Evolutionary conservation across 2,113 vertebrate genomes (phyloP), one percentile per base, ranked within the genome.

Genomic region (Recurvirostra avosetta): DNA sequence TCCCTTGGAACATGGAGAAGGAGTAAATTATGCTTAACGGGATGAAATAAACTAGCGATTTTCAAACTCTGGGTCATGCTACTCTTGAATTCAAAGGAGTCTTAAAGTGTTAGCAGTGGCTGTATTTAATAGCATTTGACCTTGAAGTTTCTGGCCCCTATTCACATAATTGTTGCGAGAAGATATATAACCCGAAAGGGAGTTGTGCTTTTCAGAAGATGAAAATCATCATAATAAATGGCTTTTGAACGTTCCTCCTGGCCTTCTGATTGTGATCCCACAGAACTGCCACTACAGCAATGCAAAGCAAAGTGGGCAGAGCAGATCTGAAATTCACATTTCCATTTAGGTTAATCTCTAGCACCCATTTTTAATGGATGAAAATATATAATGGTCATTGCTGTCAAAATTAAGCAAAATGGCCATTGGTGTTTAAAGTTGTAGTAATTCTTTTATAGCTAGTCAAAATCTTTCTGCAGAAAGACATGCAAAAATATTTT

Each of bases 11-110:
- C 41, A 12, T 13, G 65, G 40, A 61, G 49, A 18, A 94, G 65
- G 71, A 88, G 63, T 94, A 86, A 92, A 95, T 94, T 86, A 83
- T 71, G 25, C 50, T 91, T 84, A 55, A 95, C 92, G 47, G 65
- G 29, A 86, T 88, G 72, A 94, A 96, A 90, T 86, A 80, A 96
- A 92, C 89, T 59, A 61, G 26, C 1, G 7, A 26, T 95, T 92
- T 96, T 84, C 65, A 86, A 74, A 63, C 75, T 86, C 36, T 62
- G n/a, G 86, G 72, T 96, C 76, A 47, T 59, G 86, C 68, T 84
- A 67, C 59, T 62, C 86, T 83, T 90, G 91, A 92, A 91, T 89
- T 77, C 76, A 91, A 62, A 91, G 75, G 34, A 92, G 36, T 59
- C 50, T 78, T 74, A 32, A 50, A 50, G 79, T 88, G 91, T 89